Conservation (phyloP, 2,797 vertebrate species). For the Pantherophis alleghaniensis region DNA sequence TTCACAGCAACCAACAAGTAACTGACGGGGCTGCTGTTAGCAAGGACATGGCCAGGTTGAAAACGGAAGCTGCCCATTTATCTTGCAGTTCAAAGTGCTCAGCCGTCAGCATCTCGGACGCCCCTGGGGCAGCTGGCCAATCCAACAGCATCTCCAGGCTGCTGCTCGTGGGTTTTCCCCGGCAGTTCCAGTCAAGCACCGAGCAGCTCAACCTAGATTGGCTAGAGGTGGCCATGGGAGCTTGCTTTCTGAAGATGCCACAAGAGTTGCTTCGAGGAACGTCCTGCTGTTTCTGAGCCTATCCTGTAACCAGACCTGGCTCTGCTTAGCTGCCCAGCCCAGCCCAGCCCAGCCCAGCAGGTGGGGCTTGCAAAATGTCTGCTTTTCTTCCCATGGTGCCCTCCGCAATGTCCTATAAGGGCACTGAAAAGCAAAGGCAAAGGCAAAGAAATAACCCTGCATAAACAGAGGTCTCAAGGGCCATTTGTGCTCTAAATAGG, state of each 20-base stretch:
- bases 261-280: neutral
- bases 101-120: neutral
- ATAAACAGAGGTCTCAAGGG: neutral
- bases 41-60: neutral
- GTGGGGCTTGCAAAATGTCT: neutral
- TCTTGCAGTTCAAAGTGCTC: neutral
- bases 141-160: neutral
- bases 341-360: neutral
- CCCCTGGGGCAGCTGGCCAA: neutral
- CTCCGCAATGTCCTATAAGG: neutral
- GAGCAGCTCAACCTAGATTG: neutral
- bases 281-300: neutral
- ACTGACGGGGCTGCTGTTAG: neutral
- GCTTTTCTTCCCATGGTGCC: neutral
- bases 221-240: neutral
- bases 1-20: neutral
- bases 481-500: neutral
- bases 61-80: neutral
- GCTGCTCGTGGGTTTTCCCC: neutral
- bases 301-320: neutral
- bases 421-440: neutral
- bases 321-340: neutral
- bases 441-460: neutral
- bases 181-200: neutral
- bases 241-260: neutral